Base-by-base conservation (phyloP, 2,888 invertebrate genomes). In the Biston betularia region DNA sequence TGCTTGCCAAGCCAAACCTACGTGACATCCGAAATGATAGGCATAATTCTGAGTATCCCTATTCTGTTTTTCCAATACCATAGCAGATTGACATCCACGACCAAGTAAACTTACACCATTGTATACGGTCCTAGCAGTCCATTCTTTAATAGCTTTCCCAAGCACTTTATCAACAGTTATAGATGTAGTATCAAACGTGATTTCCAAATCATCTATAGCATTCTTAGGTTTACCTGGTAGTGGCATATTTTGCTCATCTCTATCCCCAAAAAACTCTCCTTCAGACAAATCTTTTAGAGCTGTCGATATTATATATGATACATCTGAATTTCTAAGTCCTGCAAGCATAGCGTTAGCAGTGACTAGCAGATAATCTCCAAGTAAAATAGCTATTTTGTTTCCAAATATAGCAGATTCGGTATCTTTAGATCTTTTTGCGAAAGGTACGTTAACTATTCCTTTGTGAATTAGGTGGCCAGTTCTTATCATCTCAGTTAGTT, bases 401-500 rank as follows among this genome's bases (percentile, higher is more conserved):
- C 98, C 98, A 82, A 97, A 97, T 74, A 97, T 96, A 89, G 98
- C 96, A 55, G 97, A 96, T 70, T 96, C 95, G 1, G 95, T 94
- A 68, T 95, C 95, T 40, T 95, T 94, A 0, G 94, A 91, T 54
- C 95, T 90, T 55, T 94, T 92, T 56, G 95, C 93, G 33, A 89
- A 89, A 0, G 93, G 90, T 0, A 94, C 92, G 54, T 94, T 93
- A 1, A 94, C 88, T 0, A 94, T 90, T 0, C 94, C 96, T 85
- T 95, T 95, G 81, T 98, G 98, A 1, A 98, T 96, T 34, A 97
- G 90, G 82, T 97, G 96, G 34, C 97, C 97, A 0, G 97, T 97
- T 78, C 97, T 94, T 73, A 98, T 97, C 96, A 98, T 97, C 90
- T 98, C 98, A 0, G 97, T 97, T 0, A 98, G 95, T 90, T 98